A percentile compares a stretch with the other conserved stretches of the same genome.
These are phyloP conservation scores for Heterocephalus glaber DNA, from an alignment of 2,113 vertebrate species.

Conservation along the genomic window DNA sequence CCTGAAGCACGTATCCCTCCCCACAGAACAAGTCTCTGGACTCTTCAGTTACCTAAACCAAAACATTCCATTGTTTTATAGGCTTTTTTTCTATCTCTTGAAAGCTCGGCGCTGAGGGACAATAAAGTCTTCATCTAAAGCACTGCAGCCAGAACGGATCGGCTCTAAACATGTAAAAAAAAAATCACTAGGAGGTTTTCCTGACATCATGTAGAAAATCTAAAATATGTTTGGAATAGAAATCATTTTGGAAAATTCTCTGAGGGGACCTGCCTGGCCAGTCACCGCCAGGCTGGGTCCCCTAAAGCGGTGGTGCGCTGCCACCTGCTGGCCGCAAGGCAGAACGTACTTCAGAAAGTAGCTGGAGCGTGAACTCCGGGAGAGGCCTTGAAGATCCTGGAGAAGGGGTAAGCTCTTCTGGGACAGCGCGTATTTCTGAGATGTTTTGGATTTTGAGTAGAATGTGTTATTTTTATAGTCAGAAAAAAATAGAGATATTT, in stretches of 20 bases:
- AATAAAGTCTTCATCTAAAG: neutral
- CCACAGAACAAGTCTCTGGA: neutral
- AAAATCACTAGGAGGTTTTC: neutral
- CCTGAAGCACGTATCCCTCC: neutral
- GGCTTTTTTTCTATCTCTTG: neutral
- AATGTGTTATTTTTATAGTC: neutral
- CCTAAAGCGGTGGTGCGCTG: constrained; percentile 37
- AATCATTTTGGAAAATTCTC: neutral
- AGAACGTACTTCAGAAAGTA: neutral
- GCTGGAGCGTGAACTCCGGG: accelerated
- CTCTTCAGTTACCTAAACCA: neutral
- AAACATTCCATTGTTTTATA: neutral
- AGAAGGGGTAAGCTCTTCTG: neutral
- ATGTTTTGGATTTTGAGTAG: neutral
- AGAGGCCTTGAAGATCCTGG: neutral
- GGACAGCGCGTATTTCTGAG: neutral
- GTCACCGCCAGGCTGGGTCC: no score
- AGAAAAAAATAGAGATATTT: neutral
- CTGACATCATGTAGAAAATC: neutral
- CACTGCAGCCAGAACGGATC: neutral
- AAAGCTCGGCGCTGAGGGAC: neutral
- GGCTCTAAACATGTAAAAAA: neutral
- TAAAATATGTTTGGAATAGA: neutral
- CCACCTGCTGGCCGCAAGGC: constrained; percentile 69
- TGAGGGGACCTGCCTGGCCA: neutral